Conservation (phyloP, 2,888 invertebrate species). For the Platerodrilus igneus region DNA sequence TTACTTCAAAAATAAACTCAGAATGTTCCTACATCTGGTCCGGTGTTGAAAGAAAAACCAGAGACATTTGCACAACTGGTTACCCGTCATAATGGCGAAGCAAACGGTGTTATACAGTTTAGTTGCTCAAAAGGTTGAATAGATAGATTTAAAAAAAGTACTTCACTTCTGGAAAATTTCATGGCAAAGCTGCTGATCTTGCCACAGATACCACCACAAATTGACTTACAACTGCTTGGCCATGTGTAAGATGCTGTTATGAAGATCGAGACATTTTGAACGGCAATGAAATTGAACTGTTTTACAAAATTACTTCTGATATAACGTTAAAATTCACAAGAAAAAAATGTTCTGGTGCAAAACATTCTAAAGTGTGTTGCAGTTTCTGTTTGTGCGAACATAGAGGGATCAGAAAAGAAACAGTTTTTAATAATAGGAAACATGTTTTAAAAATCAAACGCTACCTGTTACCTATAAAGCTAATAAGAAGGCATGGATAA, state of each 20-base stretch:
- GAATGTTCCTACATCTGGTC: too few relatives aligned
- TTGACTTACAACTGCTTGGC: conserved; percentile 24
- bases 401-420: conserved; percentile 29
- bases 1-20: too few relatives aligned
- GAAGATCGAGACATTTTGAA: conserved; percentile 20
- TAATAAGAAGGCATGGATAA: conserved; percentile 42
- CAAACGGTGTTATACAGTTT: too few relatives aligned
- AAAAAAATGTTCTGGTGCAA: conserved; percentile 27
- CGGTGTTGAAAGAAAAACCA: too few relatives aligned
- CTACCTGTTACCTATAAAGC: conserved; percentile 31
- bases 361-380: conserved; percentile 29
- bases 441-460: conserved; percentile 31
- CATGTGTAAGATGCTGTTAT: conserved; percentile 12
- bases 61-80: too few relatives aligned
- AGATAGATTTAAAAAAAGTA: conserved; percentile 30
- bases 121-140: conserved; percentile 22
- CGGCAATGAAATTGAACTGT: conserved; percentile 20
- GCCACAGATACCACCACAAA: conserved; percentile 25
- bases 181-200: conserved; percentile 32
- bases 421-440: conserved; percentile 32
- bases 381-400: conserved; percentile 29
- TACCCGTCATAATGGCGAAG: too few relatives aligned
- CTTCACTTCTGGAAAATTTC: conserved; percentile 32
- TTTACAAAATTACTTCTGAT: conserved; percentile 20
- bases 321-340: conserved; percentile 25